A percentile compares a stretch with the other conserved stretches of the same genome.
Evolutionary conservation across 2,888 invertebrate species (phyloP).

Genomic region (Hybos culiciformis): DNA sequence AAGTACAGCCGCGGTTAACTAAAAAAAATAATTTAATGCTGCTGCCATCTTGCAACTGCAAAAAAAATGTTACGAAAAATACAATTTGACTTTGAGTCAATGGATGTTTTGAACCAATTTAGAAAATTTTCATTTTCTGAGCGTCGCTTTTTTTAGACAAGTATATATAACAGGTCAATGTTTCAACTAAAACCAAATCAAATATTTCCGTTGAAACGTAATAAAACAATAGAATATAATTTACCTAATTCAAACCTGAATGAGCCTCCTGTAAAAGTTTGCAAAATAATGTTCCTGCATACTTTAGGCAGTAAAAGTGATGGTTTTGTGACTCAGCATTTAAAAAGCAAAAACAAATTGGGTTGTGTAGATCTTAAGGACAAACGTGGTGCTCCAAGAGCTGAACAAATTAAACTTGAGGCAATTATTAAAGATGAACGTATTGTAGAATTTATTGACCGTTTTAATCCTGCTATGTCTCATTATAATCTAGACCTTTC

Average conservation of each 20-base stretch:
- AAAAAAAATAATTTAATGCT: not conserved
- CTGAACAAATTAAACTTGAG: not conserved
- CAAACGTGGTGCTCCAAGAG: not conserved
- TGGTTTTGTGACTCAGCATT: not conserved
- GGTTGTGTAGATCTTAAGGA: not conserved
- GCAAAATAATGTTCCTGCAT: not conserved
- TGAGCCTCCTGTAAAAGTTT: not conserved
- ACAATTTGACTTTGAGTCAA: not conserved
- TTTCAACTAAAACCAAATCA: not conserved
- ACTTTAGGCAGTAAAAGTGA: not conserved
- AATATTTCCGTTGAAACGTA: not conserved
- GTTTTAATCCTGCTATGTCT: not conserved
- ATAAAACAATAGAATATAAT: not conserved
- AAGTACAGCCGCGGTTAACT: too few relatives aligned
- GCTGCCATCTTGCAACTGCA: not conserved
- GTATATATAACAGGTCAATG: not conserved
- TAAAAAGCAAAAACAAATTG: not conserved
- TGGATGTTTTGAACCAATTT: not conserved
- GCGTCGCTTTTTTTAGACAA: not conserved
- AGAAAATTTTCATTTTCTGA: not conserved
- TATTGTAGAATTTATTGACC: not conserved
- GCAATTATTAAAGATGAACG: not conserved
- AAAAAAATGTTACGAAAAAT: not conserved
- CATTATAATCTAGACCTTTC: not conserved
- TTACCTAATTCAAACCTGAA: not conserved